Percentiles rank a stretch among this genome's conserved stretches.
phyloP scores from a whole-genome alignment of 1,140 invertebrate genomes.

The Formica exsecta region DNA sequence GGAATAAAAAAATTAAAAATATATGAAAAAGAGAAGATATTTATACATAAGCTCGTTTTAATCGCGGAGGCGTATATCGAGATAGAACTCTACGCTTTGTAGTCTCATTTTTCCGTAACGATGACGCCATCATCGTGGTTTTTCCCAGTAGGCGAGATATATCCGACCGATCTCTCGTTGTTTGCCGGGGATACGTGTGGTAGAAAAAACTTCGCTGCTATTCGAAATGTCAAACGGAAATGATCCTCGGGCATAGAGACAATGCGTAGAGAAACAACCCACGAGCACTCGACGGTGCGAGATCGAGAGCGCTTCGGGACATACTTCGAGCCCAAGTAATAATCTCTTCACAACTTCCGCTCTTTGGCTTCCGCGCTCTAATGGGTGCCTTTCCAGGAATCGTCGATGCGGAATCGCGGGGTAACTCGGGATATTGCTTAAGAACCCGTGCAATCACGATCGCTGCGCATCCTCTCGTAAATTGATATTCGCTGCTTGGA shows the following conservation, averaged over 20 bases:
- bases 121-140: not conserved
- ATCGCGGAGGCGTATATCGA: not conserved
- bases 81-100: not conserved
- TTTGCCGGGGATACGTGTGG: conserved; percentile 24
- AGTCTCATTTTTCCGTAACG: conserved; percentile 3
- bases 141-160: conserved; percentile 2
- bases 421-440: conserved; percentile 66
- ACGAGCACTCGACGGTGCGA: conserved; percentile 50
- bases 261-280: conserved; percentile 50
- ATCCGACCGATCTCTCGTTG: conserved; percentile 56
- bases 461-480: conserved; percentile 28
- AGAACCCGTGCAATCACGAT: conserved; percentile 59
- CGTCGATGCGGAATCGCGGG: conserved; percentile 55
- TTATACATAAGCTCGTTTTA: not conserved
- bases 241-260: conserved; percentile 62
- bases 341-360: conserved; percentile 72
- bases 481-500: conserved; percentile 20
- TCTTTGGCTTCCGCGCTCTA: conserved; percentile 64
- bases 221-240: conserved; percentile 68
- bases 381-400: conserved; percentile 61
- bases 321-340: conserved; percentile 62
- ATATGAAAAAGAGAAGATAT: not conserved
- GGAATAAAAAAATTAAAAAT: not conserved
- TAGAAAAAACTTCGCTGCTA: conserved; percentile 37
- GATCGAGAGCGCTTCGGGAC: conserved; percentile 63